Base-by-base conservation (phyloP, 2,888 invertebrate species). In the Tipula confusa region DNA sequence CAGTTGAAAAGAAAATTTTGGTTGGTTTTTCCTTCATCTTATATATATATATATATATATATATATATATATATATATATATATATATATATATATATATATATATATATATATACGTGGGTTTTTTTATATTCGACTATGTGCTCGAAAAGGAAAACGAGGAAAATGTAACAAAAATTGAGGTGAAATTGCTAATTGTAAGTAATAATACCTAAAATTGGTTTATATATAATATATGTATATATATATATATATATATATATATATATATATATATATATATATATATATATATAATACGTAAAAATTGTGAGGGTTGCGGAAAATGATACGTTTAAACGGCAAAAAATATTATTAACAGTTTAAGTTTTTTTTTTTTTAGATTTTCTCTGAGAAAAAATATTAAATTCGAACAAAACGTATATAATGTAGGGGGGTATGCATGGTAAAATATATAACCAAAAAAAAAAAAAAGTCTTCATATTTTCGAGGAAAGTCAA, bases 181-280 rank as follows among this genome's bases (percentile, higher is more conserved):
- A 64, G 64, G 64, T 64, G 64, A 64, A 64, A 64, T 64, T 64
- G 64, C 64, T 64, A 64, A 64, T 64, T 64, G 64, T 64, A 64
- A 64, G 64, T 64, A 64, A 64, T 64, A 64, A 64, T 64, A 64
- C 64, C 64, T 9, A 64, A 64, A 64, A 64, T 64, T 64, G 64
- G 64, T 64, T 64, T 64, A 64, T 64, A 64, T 64, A n/a, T 43
- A 43, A n/a, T n/a, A 11, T 36, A 9, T 36, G 9, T 36, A 36
- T 36, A 0, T 9, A 9, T 36, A 38, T n/a, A n/a, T n/a, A n/a
- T n/a, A n/a, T n/a, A n/a, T n/a, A n/a, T n/a, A n/a, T n/a, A n/a
- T n/a, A n/a, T n/a, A n/a, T n/a, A n/a, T n/a, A n/a, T n/a, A n/a
- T n/a, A n/a, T n/a, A n/a, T n/a, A n/a, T n/a, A n/a, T n/a, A n/a